These are phyloP conservation scores for Spialia ferax DNA, from an alignment of 2,888 invertebrate genomes.

Conservation along the genomic window DNA sequence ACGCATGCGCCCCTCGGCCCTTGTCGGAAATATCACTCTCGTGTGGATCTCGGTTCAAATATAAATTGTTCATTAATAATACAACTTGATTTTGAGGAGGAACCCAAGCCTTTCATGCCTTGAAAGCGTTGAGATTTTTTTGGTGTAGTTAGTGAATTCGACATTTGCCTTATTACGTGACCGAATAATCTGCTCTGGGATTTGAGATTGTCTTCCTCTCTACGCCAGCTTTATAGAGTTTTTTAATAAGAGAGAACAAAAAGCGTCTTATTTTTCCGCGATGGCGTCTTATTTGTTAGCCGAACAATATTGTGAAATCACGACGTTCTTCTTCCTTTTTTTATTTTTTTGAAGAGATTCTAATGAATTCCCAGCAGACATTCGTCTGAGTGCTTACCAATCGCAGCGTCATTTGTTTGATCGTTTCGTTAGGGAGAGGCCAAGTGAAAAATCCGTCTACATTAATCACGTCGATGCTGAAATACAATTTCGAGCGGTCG, in stretches of 20 bases:
- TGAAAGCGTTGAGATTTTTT: conserved; percentile 49
- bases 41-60: conserved; percentile 70
- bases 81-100: conserved; percentile 57
- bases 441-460: conserved; percentile 80
- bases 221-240: conserved; percentile 14
- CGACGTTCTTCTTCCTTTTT: conserved; percentile 50
- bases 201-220: conserved; percentile 58
- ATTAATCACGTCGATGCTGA: conserved; percentile 82
- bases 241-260: conserved; percentile 49
- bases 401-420: conserved; percentile 77
- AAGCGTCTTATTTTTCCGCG: conserved; percentile 47
- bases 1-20: conserved; percentile 83
- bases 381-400: conserved; percentile 68
- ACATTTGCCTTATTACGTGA: conserved; percentile 65
- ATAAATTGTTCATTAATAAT: conserved; percentile 71
- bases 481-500: conserved; percentile 79
- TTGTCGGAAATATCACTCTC: conserved; percentile 86
- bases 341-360: conserved; percentile 54
- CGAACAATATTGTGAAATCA: conserved; percentile 63
- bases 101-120: conserved; percentile 50
- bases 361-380: conserved; percentile 77
- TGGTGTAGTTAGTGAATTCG: conserved; percentile 49
- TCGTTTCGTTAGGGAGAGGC: conserved; percentile 74
- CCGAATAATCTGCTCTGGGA: conserved; percentile 58
- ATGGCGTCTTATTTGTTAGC: conserved; percentile 57